Base-by-base conservation (phyloP, 2,888 invertebrate species). In the Standfussiana lucernea region DNA sequence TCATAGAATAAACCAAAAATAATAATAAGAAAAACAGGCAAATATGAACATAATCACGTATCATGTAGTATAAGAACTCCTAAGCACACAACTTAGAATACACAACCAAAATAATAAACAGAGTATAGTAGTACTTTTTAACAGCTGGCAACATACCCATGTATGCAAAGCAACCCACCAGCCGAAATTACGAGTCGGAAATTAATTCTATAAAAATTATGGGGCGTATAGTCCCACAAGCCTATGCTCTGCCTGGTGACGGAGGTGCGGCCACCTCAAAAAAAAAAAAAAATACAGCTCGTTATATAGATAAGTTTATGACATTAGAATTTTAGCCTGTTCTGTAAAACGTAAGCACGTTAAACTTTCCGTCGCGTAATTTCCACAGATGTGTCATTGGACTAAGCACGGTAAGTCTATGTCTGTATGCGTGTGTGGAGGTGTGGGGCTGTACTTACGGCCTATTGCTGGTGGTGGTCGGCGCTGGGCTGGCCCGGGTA, bases 401-500 rank as follows among this genome's bases (percentile, higher is more conserved):
- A 81, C 45, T 75, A 75, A 81, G 82, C 82, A 35, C 6, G 1
- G 37, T 32, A 21, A 32, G n/a, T 53, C 13, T 73, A 70, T 7
- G 21, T n/a, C 5, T 47, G 32, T 15, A 59, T 50, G 35, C 18
- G 37, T n/a, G 32, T 28, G 40, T 21, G 24, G n/a, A 8, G 10
- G 62, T 40, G 37, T 8, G 7, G 45, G 10, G 1, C 10, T 37
- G 68, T 85, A 87, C 89, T 90, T 91, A 94, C 87, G 91, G 91
- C 88, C 87, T 93, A 94, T 96, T 95, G 64, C 64, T 64, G 94
- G 77, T 94, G 95, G 82, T 91, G 91, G 21, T 92, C 94, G 40
- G 76, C 50, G 82, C 92, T 93, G 28, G 90, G 92, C 79, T 90
- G 91, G 59, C 90, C 91, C 92, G 91, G 91, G 92, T 95, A 95